Percentiles rank a stretch among this genome's conserved stretches.
Evolutionary conservation across 1,140 invertebrate species (phyloP).

Genomic region (Zophobas morio): DNA sequence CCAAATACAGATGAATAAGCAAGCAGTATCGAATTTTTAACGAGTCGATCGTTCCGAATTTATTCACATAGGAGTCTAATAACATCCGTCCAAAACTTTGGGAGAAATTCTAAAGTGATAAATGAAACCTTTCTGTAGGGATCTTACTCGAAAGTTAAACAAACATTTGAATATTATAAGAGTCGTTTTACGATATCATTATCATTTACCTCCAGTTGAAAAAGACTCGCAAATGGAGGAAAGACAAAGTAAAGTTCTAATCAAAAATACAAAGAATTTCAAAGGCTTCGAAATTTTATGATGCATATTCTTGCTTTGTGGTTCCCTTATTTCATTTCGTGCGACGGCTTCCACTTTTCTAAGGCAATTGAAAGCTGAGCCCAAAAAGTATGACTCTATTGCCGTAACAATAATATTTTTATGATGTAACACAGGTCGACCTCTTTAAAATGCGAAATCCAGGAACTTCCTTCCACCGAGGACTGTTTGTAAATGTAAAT

Average conservation of each 20-base stretch:
- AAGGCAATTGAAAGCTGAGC: slow-evolving; percentile 27
- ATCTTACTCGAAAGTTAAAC: neutral
- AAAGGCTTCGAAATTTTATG: slow-evolving; percentile 46
- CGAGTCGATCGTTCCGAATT: too few species aligned
- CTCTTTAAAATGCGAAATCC: neutral
- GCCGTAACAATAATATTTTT: slow-evolving; percentile 20
- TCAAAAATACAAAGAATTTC: slow-evolving; percentile 46
- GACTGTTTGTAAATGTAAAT: neutral
- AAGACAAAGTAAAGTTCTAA: slow-evolving; percentile 46
- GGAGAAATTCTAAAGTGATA: neutral
- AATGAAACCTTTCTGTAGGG: neutral
- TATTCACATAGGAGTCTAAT: too few species aligned
- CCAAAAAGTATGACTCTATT: slow-evolving; percentile 4
- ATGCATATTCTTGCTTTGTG: slow-evolving; percentile 44
- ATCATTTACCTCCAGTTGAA: slow-evolving; percentile 24
- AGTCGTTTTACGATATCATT: slow-evolving; percentile 29
- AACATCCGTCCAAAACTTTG: too few species aligned
- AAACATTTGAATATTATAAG: slow-evolving; percentile 22
- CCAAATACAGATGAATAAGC: neutral
- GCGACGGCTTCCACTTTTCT: slow-evolving; percentile 29
- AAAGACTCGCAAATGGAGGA: slow-evolving; percentile 16
- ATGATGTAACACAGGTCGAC: neutral
- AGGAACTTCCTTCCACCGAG: neutral
- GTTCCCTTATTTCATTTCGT: slow-evolving; percentile 41
- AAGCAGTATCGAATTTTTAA: neutral